Conservation (phyloP, 1,140 invertebrate genomes). For the Heliconius hewitsoni region DNA sequence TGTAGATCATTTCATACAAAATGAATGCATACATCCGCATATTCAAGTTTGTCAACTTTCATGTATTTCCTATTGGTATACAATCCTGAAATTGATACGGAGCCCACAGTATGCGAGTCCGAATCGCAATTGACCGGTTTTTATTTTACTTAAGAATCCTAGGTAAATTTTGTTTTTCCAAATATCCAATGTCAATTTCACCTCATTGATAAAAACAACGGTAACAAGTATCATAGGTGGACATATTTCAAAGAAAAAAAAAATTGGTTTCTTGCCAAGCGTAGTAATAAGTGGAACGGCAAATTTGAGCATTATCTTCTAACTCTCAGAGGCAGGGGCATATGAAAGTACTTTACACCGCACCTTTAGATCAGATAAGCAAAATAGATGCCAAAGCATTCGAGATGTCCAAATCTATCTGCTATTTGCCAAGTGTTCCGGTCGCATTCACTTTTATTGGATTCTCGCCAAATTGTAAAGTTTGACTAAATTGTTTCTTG, state of each 20-base stretch:
- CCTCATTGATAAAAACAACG: slow-evolving; percentile 1
- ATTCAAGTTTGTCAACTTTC: too few relatives aligned
- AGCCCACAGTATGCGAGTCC: too few relatives aligned
- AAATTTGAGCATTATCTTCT: slow-evolving; percentile 23
- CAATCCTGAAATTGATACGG: too few relatives aligned
- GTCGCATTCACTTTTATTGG: slow-evolving; percentile 44
- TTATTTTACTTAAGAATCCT: too few relatives aligned
- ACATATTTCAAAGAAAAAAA: not conserved
- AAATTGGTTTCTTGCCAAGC: slow-evolving; percentile 24
- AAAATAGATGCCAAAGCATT: slow-evolving; percentile 37
- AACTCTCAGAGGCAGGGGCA: slow-evolving; percentile 16
- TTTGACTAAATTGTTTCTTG: slow-evolving; percentile 25
- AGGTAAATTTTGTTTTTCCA: not conserved
- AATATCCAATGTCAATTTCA: not conserved
- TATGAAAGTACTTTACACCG: slow-evolving; percentile 23
- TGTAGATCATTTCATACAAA: too few relatives aligned
- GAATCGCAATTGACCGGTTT: too few relatives aligned
- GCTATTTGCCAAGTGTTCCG: slow-evolving; percentile 43
- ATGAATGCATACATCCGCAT: too few relatives aligned
- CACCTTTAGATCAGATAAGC: slow-evolving; percentile 43
- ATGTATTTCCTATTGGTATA: too few relatives aligned
- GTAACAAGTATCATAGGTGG: not conserved
- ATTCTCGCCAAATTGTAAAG: slow-evolving; percentile 40
- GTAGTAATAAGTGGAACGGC: slow-evolving; percentile 8
- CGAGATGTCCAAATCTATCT: slow-evolving; percentile 25